Percentiles rank a stretch among this genome's conserved stretches.
These are phyloP conservation scores for Mya arenaria DNA, from an alignment of 1,140 invertebrate species.

Conservation along the genomic window DNA sequence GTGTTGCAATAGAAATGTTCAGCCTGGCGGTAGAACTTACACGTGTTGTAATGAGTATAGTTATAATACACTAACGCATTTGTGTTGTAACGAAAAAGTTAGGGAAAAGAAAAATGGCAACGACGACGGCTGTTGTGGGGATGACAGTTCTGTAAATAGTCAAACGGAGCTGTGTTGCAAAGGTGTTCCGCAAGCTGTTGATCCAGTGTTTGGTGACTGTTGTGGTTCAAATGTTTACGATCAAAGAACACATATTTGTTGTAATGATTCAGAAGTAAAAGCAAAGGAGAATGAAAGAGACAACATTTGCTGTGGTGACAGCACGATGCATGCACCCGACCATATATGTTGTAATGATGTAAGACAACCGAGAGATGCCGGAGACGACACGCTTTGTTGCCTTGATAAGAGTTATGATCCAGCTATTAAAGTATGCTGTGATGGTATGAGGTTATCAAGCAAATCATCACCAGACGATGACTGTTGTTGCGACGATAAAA, in stretches of 20 bases:
- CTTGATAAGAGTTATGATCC: slow-evolving; percentile 17
- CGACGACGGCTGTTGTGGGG: slow-evolving; percentile 44
- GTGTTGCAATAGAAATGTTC: slow-evolving; percentile 36
- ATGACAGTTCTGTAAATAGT: slow-evolving; percentile 16
- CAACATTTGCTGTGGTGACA: slow-evolving; percentile 25
- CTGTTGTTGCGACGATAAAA: slow-evolving; percentile 24
- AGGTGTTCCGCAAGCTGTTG: not conserved
- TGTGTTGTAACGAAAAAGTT: slow-evolving; percentile 18
- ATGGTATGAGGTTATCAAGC: not conserved
- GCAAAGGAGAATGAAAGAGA: slow-evolving; percentile 7
- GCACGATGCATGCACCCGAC: not conserved
- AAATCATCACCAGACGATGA: not conserved
- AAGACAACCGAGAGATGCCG: not conserved
- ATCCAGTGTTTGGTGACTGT: slow-evolving; percentile 16
- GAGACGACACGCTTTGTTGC: slow-evolving; percentile 14
- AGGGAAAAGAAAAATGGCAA: slow-evolving; percentile 5
- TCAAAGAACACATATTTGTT: slow-evolving; percentile 15
- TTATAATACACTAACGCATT: slow-evolving; percentile 3
- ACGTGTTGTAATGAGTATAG: slow-evolving; percentile 17
- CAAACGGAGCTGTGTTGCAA: slow-evolving; percentile 22
- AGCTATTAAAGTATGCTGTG: not conserved
- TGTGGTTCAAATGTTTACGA: slow-evolving; percentile 14
- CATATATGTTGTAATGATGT: slow-evolving; percentile 34
- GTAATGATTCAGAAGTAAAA: slow-evolving; percentile 3
- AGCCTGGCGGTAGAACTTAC: slow-evolving; percentile 2